Percentiles rank a stretch among this genome's conserved stretches.
phyloP scores from a whole-genome alignment of 30 jellyfish, hydroid and myxozoan species.

The Turritopsis rubra region DNA sequence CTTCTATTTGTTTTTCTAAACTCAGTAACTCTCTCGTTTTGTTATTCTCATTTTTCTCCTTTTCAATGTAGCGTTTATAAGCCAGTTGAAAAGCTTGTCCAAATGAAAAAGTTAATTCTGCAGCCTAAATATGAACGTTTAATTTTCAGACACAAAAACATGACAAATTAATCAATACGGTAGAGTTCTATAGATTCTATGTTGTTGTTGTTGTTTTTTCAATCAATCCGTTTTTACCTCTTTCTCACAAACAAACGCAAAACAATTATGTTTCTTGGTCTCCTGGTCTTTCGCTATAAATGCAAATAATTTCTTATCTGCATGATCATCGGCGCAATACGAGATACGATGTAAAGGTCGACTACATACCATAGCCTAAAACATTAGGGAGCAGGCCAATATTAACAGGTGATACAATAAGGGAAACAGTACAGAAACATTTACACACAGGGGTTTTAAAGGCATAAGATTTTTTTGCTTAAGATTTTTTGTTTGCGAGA shows the following conservation, averaged over 20 bases:
- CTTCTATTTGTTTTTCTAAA: conserved; percentile 50
- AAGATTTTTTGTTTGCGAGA: no score
- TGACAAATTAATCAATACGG: no score
- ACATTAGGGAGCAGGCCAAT: not conserved
- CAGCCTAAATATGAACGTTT: conserved; percentile 49
- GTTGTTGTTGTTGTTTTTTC: no score
- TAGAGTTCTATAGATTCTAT: no score
- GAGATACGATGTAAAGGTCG: conserved; percentile 93
- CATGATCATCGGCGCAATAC: conserved; percentile 94
- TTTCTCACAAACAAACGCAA: conserved; percentile 65
- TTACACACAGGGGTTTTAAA: no score
- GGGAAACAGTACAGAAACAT: no score
- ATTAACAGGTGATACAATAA: no score
- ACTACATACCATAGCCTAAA: conserved; percentile 31
- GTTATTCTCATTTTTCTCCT: conserved; percentile 54
- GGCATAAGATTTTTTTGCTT: no score
- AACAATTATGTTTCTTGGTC: conserved; percentile 56
- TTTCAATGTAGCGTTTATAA: conserved; percentile 57
- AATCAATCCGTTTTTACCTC: conserved; percentile 40
- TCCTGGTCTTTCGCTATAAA: conserved; percentile 94
- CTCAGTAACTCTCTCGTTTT: conserved; percentile 53
- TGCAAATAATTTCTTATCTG: conserved; percentile 71
- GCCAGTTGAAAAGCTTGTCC: conserved; percentile 98
- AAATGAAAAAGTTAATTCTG: conserved; percentile 70
- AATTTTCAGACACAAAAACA: no score